Base-by-base conservation (phyloP, 1,140 invertebrate genomes). In the Pseudomyrmex gracilis region DNA sequence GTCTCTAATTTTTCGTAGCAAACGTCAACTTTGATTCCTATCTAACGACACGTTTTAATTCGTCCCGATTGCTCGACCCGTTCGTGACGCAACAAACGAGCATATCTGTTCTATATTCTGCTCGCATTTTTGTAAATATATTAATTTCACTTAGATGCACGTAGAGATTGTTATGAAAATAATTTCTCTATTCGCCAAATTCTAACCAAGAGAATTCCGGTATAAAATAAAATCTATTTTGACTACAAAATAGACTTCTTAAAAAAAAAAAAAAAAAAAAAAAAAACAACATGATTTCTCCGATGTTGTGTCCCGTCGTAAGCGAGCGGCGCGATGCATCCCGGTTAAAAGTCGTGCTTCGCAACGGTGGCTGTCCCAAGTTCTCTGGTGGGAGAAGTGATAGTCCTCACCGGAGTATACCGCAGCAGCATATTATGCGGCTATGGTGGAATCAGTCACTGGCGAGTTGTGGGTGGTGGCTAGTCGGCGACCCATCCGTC, bases 391-490 rank as follows among this genome's bases (percentile, higher is more conserved):
- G 93, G 93, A 93, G 93, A 93, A 94, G 91, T 93, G 93, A 94
- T 93, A 93, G 93, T 93, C 92, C 88, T 92, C 90, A 92, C 87
- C 91, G 87, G 87, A 90, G 91, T 89, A 91, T 89, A 93, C 90
- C 90, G 91, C 90, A 88, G 90, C 90, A 90, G 91, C 88, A 93
- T 90, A 93, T 93, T 93, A 93, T 92, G 90, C 90, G 89, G 88
- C 91, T 92, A 93, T 93, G 92, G 93, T 91, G 91, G 93, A 93
- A 94, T 94, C 93, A 94, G 93, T 94, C 92, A 94, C 91, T 92
- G 90, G 91, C 91, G 91, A 93, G 92, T 93, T 93, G 93, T 93
- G 93, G 93, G 91, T 93, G 93, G 93, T 91, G 93, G 93, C 90
- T 92, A 92, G 92, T 94, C 93, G 87, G 87, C 90, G 88, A 89